Evolutionary conservation across 2,888 invertebrate species (phyloP).

Genomic region (Tryphoninae sp.): DNA sequence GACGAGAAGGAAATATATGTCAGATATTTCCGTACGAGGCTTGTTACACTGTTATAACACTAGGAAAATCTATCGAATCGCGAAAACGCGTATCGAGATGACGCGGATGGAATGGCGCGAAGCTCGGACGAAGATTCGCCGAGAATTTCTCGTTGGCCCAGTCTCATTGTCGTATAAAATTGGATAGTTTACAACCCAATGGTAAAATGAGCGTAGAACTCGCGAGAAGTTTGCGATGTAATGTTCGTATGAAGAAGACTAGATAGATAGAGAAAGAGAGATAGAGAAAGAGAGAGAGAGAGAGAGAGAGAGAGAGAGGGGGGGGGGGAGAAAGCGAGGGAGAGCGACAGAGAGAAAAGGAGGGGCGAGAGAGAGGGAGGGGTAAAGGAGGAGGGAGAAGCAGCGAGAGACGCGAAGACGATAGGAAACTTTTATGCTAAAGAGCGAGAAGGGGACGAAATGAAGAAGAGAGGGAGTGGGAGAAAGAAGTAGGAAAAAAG

Average conservation of each 20-base stretch:
- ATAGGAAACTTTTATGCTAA: constrained; percentile 44
- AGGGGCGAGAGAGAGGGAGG: constrained; percentile 26
- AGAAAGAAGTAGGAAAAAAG: constrained; percentile 54
- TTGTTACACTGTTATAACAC: too few relatives aligned
- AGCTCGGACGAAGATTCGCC: constrained; percentile 16
- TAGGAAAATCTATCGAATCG: background rate
- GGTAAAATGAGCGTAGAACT: constrained; percentile 66
- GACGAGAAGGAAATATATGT: too few relatives aligned
- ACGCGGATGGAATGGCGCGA: constrained; percentile 6
- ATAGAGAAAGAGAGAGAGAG: background rate
- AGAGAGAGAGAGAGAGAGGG: background rate
- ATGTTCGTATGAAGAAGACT: constrained; percentile 15
- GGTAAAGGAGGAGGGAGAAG: background rate
- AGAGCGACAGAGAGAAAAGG: constrained; percentile 17
- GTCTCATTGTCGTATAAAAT: constrained; percentile 74
- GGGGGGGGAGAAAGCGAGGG: constrained; percentile 1
- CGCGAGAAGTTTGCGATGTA: constrained; percentile 58
- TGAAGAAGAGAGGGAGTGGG: constrained; percentile 43
- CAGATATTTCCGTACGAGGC: too few relatives aligned
- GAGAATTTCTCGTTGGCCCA: constrained; percentile 55
- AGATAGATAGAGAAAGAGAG: constrained; percentile 17
- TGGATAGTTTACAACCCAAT: constrained; percentile 70
- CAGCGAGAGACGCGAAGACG: constrained; percentile 38
- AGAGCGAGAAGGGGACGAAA: constrained; percentile 49
- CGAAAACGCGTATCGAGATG: background rate